Evolutionary conservation across 2,888 invertebrate genomes (phyloP).

Genomic region (Exephanes ischioxanthus): DNA sequence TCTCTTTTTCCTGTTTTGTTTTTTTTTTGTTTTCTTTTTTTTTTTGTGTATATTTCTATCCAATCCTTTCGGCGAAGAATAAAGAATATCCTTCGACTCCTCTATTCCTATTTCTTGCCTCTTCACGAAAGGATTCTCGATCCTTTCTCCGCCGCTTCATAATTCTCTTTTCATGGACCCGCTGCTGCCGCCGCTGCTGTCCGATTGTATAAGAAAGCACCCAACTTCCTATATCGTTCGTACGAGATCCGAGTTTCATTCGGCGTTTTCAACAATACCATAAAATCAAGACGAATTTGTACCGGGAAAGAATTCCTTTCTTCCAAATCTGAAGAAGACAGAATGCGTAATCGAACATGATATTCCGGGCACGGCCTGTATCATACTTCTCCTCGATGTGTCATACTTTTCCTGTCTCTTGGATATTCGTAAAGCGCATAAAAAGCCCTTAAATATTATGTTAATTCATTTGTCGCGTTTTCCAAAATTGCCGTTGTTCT

Average conservation of each 20-base stretch:
- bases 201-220: constrained; percentile 19
- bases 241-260: not conserved
- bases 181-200: constrained; percentile 41
- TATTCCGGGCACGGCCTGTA: too few species aligned
- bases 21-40: not conserved
- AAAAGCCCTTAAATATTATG: too few species aligned
- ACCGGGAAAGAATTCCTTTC: constrained; percentile 43
- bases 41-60: constrained; percentile 5
- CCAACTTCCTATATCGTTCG: constrained; percentile 2
- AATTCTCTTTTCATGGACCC: constrained; percentile 59
- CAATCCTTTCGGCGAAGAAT: constrained; percentile 64
- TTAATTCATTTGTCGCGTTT: too few species aligned
- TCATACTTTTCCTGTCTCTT: too few species aligned
- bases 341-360: too few species aligned
- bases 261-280: constrained; percentile 39
- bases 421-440: too few species aligned
- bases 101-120: constrained; percentile 44
- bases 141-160: constrained; percentile 49
- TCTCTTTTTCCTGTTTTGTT: constrained; percentile 24
- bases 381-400: too few species aligned
- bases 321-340: not conserved
- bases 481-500: too few species aligned
- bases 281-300: constrained; percentile 48
- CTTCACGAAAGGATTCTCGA: constrained; percentile 44
- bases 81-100: constrained; percentile 64